These are phyloP conservation scores for Hestina assimilis DNA, from an alignment of 1,140 invertebrate species.

Conservation along the genomic window DNA sequence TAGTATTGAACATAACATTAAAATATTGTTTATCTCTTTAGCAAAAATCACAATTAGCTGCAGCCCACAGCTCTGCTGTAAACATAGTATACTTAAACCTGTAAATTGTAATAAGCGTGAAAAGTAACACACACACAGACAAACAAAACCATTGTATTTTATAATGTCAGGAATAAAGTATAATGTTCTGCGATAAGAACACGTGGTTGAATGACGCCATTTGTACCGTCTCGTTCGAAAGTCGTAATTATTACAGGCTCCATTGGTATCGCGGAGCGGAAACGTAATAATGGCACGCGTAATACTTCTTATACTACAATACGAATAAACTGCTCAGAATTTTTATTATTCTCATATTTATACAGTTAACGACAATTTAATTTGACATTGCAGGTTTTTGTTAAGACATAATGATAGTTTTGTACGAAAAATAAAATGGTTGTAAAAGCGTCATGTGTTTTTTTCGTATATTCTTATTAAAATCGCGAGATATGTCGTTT, in stretches of 20 bases:
- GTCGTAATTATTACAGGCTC: conserved; percentile 6
- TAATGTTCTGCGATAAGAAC: background rate
- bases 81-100: too few species aligned
- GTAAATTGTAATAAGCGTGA: too few species aligned
- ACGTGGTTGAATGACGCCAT: background rate
- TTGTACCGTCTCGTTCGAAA: background rate
- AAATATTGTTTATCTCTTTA: too few species aligned
- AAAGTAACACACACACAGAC: background rate
- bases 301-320: background rate
- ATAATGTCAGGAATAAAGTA: too few species aligned
- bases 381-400: background rate
- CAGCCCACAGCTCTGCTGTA: too few species aligned
- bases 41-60: too few species aligned
- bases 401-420: too few species aligned
- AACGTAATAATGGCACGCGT: background rate
- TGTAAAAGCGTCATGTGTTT: background rate
- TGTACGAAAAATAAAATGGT: background rate
- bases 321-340: background rate
- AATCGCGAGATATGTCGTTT: too few species aligned
- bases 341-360: conserved; percentile 3
- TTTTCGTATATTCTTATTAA: background rate
- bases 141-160: background rate
- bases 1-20: too few species aligned
- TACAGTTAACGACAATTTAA: background rate
- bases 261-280: background rate